phyloP scores from a whole-genome alignment of 92 coral and sea anemone genomes.

The Palythoa grandiflora region DNA sequence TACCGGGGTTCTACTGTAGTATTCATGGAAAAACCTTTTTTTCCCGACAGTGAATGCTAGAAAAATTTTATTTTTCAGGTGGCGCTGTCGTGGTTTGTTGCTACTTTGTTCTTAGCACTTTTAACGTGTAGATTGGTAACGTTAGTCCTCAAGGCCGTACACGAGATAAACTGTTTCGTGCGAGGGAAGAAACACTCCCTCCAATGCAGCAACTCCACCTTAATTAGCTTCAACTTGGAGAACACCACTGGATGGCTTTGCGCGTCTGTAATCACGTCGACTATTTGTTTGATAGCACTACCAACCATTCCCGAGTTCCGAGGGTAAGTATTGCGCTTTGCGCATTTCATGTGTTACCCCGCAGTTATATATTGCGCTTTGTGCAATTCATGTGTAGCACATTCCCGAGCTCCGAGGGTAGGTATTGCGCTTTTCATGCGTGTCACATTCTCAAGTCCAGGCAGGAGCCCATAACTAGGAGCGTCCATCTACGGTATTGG shows the following conservation, averaged over 20 bases:
- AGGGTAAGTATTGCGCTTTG: background rate
- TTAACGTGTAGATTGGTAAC: constrained; percentile 7
- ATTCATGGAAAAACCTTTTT: too few species aligned
- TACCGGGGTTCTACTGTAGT: too few species aligned
- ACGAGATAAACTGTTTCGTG: constrained; percentile 8
- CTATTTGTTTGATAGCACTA: constrained; percentile 4
- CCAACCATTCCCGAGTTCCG: constrained; percentile 39
- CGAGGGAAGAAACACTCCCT: background rate
- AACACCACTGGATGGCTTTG: constrained; percentile 38
- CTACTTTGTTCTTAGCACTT: background rate
- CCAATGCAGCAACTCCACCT: background rate
- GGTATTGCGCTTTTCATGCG: too few species aligned
- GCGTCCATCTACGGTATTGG: too few species aligned
- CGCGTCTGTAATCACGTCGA: background rate
- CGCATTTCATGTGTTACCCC: too few species aligned
- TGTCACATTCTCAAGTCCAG: too few species aligned
- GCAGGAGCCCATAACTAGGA: too few species aligned
- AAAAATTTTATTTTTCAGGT: background rate
- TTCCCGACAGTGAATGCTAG: too few species aligned
- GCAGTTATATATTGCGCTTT: too few species aligned
- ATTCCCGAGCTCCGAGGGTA: too few species aligned
- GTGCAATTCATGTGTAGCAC: too few species aligned
- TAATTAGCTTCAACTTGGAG: background rate
- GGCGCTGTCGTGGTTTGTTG: constrained; percentile 20
- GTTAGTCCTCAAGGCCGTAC: background rate